Conservation (phyloP, 2,113 vertebrate species). For the Scytalopus superciliaris region DNA sequence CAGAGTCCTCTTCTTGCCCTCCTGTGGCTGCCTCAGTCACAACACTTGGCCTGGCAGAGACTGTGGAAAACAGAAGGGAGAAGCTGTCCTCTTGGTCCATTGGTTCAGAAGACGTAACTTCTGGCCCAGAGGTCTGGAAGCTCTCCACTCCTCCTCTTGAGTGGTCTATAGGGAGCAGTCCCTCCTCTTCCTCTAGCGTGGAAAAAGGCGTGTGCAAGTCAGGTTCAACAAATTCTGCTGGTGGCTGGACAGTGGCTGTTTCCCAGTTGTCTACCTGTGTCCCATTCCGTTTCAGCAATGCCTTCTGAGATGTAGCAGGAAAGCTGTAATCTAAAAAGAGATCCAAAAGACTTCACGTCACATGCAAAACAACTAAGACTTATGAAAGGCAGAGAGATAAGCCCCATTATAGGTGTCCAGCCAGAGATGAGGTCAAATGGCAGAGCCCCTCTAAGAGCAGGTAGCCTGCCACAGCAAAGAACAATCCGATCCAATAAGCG, state of each 20-base stretch:
- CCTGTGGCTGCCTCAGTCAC: neutral
- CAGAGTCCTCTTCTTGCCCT: conserved; percentile 61
- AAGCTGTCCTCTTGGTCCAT: conserved; percentile 21
- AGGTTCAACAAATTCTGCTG: conserved; percentile 59
- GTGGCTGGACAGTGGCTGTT: conserved; percentile 35
- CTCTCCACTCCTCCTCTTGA: conserved; percentile 51
- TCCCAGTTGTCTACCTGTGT: conserved; percentile 48
- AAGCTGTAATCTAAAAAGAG: conserved; percentile 75
- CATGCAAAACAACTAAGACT: neutral
- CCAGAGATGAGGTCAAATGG: neutral
- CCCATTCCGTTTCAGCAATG: conserved; percentile 21
- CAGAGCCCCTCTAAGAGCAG: neutral
- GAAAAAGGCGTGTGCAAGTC: conserved; percentile 55
- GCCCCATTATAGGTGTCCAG: neutral
- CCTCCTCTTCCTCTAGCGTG: conserved; percentile 69
- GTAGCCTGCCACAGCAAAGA: neutral
- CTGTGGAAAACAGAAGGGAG: conserved; percentile 27
- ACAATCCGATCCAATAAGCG: neutral
- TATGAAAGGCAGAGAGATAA: neutral
- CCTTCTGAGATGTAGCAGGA: conserved; percentile 72
- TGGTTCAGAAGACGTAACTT: conserved; percentile 2
- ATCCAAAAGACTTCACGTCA: neutral
- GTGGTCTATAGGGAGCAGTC: conserved; percentile 72
- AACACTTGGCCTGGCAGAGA: neutral
- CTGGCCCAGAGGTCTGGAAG: neutral